Evolutionary conservation across 2,113 vertebrate species (phyloP).

Genomic region (Petromus typicus): DNA sequence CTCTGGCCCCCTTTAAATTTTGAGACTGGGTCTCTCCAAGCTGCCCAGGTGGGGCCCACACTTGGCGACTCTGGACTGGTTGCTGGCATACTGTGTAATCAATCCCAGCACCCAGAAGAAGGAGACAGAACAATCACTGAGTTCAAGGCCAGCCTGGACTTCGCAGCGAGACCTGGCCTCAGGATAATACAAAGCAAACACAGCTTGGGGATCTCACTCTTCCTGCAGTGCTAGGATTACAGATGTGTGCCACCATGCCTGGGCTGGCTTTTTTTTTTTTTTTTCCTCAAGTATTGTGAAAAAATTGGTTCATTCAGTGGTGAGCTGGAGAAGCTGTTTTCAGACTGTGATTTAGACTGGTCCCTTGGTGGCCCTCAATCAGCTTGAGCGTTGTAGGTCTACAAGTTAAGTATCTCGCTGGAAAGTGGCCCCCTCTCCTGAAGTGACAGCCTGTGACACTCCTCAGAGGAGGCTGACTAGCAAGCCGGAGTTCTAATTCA

Average conservation of each 20-base stretch:
- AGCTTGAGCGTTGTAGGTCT: not conserved
- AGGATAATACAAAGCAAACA: not conserved
- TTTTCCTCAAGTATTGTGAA: conserved; percentile 6
- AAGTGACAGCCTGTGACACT: not conserved
- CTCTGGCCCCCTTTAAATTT: not conserved
- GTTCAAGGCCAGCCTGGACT: not conserved
- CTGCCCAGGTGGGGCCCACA: not conserved
- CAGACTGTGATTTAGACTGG: not conserved
- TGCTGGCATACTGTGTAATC: not conserved
- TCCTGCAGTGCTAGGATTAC: not conserved
- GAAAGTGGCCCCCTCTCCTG: not conserved
- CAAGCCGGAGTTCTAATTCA: conserved; percentile 28
- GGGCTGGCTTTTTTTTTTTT: not conserved
- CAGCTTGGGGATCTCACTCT: not conserved
- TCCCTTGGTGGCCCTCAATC: conserved; percentile 15
- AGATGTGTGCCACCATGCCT: not conserved
- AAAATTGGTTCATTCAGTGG: conserved; percentile 15
- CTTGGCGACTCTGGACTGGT: not conserved
- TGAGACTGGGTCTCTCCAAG: not conserved
- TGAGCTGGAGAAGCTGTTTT: conserved; percentile 47
- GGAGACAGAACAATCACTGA: not conserved
- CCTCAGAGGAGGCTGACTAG: conserved; percentile 8
- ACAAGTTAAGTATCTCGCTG: conserved; percentile 19
- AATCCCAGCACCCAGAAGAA: not conserved
- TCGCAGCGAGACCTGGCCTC: not conserved